Evolutionary conservation across 2,797 vertebrate species (phyloP).

Genomic region (Vespertilio murinus): DNA sequence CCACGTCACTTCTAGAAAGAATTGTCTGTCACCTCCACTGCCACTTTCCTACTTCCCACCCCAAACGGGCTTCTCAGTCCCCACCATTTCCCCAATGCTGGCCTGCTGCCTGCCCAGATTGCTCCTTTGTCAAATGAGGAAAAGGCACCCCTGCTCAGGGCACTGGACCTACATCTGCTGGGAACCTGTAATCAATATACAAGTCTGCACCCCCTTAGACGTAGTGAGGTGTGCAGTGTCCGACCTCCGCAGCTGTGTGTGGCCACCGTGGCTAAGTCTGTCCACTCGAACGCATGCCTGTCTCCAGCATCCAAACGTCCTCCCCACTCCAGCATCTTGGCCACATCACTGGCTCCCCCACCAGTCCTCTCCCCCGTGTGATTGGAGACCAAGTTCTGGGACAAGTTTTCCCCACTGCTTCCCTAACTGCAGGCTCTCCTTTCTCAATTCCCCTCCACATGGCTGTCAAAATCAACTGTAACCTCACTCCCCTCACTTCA

Average conservation of each 20-base stretch:
- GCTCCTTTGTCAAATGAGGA: not conserved
- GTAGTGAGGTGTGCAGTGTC: not conserved
- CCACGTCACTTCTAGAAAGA: not conserved
- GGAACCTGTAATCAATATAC: not conserved
- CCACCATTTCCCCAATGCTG: not conserved
- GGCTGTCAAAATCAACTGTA: not conserved
- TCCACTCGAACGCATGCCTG: not conserved
- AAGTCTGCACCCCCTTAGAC: not conserved
- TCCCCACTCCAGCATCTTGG: not conserved
- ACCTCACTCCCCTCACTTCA: too few relatives aligned
- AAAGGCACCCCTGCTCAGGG: not conserved
- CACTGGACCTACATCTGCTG: constrained; percentile 61
- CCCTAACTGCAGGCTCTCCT: not conserved
- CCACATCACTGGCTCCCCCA: not conserved
- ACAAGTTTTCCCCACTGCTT: not conserved
- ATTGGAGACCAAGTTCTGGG: too few relatives aligned
- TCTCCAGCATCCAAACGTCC: not conserved
- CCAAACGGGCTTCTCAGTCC: not conserved
- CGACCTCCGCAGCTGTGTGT: rapidly evolving
- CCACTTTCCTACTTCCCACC: not conserved
- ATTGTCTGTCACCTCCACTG: not conserved
- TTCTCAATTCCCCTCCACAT: not conserved
- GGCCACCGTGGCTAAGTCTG: not conserved
- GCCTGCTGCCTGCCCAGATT: not conserved
- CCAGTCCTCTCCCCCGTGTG: not conserved